Evolutionary conservation across 2,113 vertebrate genomes (phyloP).

Genomic region (Seriola quinqueradiata): DNA sequence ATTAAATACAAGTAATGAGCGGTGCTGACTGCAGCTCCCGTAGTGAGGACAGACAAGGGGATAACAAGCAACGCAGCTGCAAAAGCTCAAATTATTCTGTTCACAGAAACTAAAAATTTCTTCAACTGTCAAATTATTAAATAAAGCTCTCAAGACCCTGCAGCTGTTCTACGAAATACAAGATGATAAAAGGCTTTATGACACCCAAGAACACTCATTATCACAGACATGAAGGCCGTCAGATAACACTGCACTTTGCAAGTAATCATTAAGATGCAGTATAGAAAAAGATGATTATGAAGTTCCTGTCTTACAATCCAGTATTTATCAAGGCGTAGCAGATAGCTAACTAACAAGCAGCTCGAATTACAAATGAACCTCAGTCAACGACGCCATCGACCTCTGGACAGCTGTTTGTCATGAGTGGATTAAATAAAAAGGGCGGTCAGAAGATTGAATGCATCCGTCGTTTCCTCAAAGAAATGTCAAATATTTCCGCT

Average conservation of each 20-base stretch:
- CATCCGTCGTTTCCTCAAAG: neutral
- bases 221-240: neutral
- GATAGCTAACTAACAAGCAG: constrained; percentile 7
- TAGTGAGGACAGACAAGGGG: neutral
- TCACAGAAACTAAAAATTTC: neutral
- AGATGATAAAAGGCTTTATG: neutral
- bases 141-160: neutral
- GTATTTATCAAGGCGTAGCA: neutral
- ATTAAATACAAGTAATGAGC: constrained; percentile 16
- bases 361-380: neutral
- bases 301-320: neutral
- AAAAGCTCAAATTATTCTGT: neutral
- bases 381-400: constrained; percentile 4
- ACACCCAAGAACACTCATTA: neutral
- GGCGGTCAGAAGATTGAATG: neutral
- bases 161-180: neutral
- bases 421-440: constrained; percentile 26
- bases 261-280: neutral
- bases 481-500: constrained; percentile 5
- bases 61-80: neutral
- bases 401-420: constrained; percentile 5
- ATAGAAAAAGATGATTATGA: neutral
- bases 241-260: neutral
- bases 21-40: constrained; percentile 1
- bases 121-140: constrained; percentile 6